phyloP scores from a whole-genome alignment of 2,113 vertebrate genomes.

The Campylomormyrus tamandua region DNA sequence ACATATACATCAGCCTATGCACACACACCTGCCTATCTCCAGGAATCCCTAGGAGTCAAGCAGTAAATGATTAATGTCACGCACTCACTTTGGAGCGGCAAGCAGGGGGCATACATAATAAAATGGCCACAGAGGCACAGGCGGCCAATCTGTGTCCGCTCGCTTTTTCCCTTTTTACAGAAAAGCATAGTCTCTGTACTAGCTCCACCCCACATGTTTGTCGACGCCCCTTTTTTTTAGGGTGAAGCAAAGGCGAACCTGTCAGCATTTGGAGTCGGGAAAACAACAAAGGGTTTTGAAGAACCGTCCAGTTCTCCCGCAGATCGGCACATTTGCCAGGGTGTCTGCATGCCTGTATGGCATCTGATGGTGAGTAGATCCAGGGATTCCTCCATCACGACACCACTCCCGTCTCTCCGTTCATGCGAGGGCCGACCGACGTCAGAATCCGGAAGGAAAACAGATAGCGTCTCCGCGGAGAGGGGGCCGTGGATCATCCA shows the following conservation, averaged over 20 bases:
- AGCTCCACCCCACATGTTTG: neutral
- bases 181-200: neutral
- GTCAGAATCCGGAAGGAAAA: neutral
- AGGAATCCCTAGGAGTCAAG: neutral
- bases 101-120: neutral
- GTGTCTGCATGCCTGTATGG: neutral
- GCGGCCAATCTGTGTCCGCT: neutral
- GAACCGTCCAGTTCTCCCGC: neutral
- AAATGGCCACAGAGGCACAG: neutral
- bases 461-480: neutral
- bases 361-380: neutral
- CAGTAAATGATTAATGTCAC: conserved; percentile 19
- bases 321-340: neutral
- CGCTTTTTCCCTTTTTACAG: neutral
- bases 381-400: neutral
- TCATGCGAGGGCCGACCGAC: neutral
- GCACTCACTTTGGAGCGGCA: neutral
- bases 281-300: neutral
- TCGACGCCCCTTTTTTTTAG: neutral
- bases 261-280: neutral
- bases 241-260: neutral
- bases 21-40: neutral
- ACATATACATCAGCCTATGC: neutral
- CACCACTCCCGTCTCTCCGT: neutral
- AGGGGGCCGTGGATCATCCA: neutral